Evolutionary conservation across 2,113 vertebrate species (phyloP).

Genomic region (Andinoacara biseriatus): DNA sequence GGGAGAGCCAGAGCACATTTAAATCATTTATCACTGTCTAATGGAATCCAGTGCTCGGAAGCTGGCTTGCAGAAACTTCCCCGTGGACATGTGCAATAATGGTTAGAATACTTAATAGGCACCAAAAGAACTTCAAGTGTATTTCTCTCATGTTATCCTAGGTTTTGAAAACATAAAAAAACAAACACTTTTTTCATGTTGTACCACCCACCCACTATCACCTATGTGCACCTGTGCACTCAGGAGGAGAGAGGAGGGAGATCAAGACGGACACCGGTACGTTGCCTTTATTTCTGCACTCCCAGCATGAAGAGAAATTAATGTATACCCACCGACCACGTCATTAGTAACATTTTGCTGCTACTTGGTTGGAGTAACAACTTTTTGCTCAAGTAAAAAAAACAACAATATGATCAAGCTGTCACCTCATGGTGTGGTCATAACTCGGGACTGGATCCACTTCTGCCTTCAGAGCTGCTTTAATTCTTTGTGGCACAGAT

Average conservation of each 20-base stretch:
- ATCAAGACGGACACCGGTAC: too few species aligned
- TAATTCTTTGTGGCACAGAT: too few species aligned
- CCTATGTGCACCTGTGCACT: not conserved
- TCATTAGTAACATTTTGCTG: not conserved
- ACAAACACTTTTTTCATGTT: accelerated
- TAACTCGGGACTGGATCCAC: too few species aligned
- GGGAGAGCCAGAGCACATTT: not conserved
- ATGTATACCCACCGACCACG: not conserved
- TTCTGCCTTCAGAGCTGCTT: too few species aligned
- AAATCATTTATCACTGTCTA: too few species aligned
- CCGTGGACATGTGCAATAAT: not conserved
- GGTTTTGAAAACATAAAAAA: not conserved
- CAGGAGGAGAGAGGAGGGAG: too few species aligned
- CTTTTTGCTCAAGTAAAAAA: not conserved
- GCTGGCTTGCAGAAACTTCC: not conserved
- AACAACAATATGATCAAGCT: not conserved
- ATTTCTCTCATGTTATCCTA: not conserved
- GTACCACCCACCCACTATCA: not conserved
- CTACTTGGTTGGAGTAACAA: not conserved
- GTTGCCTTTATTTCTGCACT: too few species aligned
- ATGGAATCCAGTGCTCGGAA: too few species aligned
- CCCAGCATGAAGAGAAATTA: not conserved
- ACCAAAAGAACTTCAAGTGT: not conserved
- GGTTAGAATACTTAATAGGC: not conserved
- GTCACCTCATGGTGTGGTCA: not conserved